Percentiles rank a stretch among this genome's conserved stretches.
phyloP scores from a whole-genome alignment of 37 sponge, comb jelly and placozoan genomes.

The Petrosia ficiformis region DNA sequence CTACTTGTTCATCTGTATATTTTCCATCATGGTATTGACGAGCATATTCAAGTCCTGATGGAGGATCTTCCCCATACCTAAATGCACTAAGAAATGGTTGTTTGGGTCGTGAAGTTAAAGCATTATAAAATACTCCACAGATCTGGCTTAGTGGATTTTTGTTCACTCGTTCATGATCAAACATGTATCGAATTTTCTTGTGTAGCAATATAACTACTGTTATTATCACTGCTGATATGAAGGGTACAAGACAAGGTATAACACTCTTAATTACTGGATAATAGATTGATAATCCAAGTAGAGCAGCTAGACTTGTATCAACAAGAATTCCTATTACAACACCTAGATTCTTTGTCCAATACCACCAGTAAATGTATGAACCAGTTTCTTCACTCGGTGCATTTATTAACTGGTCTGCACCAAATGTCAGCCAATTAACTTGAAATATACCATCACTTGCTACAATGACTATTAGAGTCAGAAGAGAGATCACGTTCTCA shows the following conservation, averaged over 20 bases:
- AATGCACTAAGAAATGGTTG: background rate
- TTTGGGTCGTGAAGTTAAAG: background rate
- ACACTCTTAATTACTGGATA: background rate
- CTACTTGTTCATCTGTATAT: conserved; percentile 7
- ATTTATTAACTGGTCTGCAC: conserved; percentile 37
- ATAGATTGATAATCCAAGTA: background rate
- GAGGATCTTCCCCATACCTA: conserved; percentile 4
- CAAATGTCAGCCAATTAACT: conserved; percentile 38
- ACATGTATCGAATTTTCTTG: background rate
- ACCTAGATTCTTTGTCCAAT: conserved; percentile 57
- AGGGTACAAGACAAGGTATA: too few species aligned
- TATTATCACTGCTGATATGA: background rate
- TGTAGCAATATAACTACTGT: conserved; percentile 1
- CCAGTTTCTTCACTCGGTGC: conserved; percentile 31
- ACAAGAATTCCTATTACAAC: background rate
- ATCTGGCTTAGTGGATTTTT: background rate
- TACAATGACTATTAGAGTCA: background rate
- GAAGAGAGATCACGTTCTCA: background rate
- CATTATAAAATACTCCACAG: background rate
- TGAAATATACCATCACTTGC: conserved; percentile 9
- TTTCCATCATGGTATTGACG: conserved; percentile 5
- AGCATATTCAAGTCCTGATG: conserved; percentile 9
- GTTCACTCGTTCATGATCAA: background rate
- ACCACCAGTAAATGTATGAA: conserved; percentile 63
- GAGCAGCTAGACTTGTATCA: background rate